Percentiles rank a stretch among this genome's conserved stretches.
Evolutionary conservation across 2,113 vertebrate genomes (phyloP).

Genomic region (Pterocles gutturalis): DNA sequence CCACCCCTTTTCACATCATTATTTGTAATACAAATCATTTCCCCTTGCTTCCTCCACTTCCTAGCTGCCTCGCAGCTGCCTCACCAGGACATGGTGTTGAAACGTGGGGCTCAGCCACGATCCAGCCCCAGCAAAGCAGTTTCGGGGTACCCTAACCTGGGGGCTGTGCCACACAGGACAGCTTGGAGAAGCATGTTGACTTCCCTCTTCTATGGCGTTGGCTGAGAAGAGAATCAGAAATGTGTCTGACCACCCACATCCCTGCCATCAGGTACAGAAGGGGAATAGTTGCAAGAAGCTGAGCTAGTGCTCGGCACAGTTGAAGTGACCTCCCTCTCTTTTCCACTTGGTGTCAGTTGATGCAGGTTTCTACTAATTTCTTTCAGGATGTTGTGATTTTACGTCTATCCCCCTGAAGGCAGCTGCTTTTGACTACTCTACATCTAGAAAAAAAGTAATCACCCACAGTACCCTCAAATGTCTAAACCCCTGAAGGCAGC

Average conservation of each 20-base stretch:
- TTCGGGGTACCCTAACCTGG: neutral
- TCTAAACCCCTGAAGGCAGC: too few relatives aligned
- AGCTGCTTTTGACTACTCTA: too few relatives aligned
- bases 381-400: neutral
- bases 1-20: neutral
- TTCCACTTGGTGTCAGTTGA: neutral
- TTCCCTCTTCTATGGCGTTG: neutral
- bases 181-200: neutral
- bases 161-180: neutral
- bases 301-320: neutral
- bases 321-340: neutral
- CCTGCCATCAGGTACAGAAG: neutral
- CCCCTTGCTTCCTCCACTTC: neutral
- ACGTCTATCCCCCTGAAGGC: neutral
- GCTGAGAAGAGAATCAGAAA: neutral
- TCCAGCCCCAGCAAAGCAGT: neutral
- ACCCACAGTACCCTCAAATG: too few relatives aligned
- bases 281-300: neutral
- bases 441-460: too few relatives aligned
- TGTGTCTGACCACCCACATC: neutral
- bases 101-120: fast-evolving
- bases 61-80: neutral
- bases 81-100: neutral
- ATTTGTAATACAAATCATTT: constrained; percentile 22
- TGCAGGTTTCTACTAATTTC: neutral